A percentile compares a stretch with the other conserved stretches of the same genome.
phyloP scores from a whole-genome alignment of 2,113 vertebrate genomes.

The Lonchura striata region DNA sequence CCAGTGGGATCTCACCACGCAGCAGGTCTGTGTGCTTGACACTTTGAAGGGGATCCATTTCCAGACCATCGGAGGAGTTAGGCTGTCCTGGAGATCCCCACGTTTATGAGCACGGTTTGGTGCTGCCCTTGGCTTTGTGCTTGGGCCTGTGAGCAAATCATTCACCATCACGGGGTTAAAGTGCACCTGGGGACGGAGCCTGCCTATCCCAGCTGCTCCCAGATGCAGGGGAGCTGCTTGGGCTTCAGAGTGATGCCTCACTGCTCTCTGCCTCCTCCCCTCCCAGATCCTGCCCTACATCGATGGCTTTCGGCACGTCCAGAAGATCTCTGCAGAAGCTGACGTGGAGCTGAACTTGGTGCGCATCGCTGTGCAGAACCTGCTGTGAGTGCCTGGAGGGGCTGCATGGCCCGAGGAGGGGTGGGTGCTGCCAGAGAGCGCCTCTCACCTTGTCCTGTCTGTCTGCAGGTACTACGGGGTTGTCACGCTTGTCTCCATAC shows the following conservation, averaged over 20 bases:
- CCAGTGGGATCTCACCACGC: conserved; percentile 97
- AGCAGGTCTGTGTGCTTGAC: conserved; percentile 78
- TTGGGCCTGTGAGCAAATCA: not conserved
- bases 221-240: not conserved
- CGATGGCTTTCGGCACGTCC: conserved; percentile 93
- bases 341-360: conserved; percentile 97
- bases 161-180: fast-evolving
- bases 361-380: conserved; percentile 95
- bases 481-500: conserved; percentile 93
- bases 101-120: fast-evolving
- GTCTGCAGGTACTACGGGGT: conserved; percentile 89
- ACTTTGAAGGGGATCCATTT: not conserved
- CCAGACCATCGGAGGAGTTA: not conserved
- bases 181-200: not conserved
- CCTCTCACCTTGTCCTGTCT: not conserved
- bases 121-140: not conserved
- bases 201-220: fast-evolving
- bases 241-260: not conserved
- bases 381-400: conserved; percentile 79
- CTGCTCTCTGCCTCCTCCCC: not conserved
- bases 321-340: conserved; percentile 95
- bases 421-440: not conserved
- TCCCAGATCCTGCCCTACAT: conserved; percentile 92
- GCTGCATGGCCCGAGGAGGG: fast-evolving
- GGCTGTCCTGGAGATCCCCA: not conserved